Base-by-base conservation (phyloP, 2,797 vertebrate genomes). In the Phrynocephalus guinanensis region DNA sequence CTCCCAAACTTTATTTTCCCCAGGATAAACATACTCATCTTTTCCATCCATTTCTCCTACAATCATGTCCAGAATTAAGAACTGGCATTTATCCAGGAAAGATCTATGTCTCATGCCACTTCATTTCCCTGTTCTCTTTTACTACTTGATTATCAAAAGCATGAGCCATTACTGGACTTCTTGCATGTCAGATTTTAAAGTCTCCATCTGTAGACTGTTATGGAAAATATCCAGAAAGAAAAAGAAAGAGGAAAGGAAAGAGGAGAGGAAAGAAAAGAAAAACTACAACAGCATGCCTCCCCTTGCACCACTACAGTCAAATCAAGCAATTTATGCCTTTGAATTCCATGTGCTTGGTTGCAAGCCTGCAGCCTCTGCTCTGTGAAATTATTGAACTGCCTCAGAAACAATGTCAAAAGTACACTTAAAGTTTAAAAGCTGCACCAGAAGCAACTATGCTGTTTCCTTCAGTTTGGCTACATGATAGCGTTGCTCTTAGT, bases 21-120 rank as follows among this genome's bases (percentile, higher is more conserved):
- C 3, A 63, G 50, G n/a, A n/a, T 33, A 79, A 79, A n/a, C 18
- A 79, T 60, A 20, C 16, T 16, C 28, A 30, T n/a, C 8, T 79
- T 28, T 30, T 79, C 56, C 78, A 79, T n/a, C 78, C 3, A 33
- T 79, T 60, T 52, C 13, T 63, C 18, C n/a, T 79, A 22, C 11
- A 9, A 33, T 33, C 3, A 7, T 22, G 30, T 22, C 18, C 52
- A 79, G 77, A 79, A 79, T 44, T 48, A 82, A 38, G 30, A 89
- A 85, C n/a, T 5, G 1, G 13, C n/a, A 18, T 71, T 86, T 6
- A 82, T 79, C 63, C 1, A 44, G 81, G 83, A 56, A 89, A 91
- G 83, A 93, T 81, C 26, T 50, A 7, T 82, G 78, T 71, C 84
- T 86, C 67, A 68, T 6, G 0, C 91, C 88, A 72, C 38, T 66